phyloP scores from a whole-genome alignment of 2,888 invertebrate genomes.

The Sarcophaga caerulescens region DNA sequence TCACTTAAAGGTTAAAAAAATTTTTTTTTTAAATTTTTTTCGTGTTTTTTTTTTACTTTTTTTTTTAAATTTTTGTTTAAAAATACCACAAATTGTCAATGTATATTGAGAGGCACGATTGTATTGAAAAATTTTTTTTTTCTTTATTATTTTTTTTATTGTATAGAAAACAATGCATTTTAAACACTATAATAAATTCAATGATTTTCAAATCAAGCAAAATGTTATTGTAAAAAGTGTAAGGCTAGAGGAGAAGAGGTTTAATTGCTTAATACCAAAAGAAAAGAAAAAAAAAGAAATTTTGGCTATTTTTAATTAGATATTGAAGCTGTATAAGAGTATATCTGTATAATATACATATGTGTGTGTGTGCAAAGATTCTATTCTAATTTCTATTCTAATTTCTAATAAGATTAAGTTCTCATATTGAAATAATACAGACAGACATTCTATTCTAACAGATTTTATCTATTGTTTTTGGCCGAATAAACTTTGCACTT shows the following conservation, averaged over 20 bases:
- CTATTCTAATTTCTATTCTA: too few relatives aligned
- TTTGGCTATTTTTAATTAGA: background rate
- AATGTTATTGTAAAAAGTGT: background rate
- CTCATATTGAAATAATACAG: too few relatives aligned
- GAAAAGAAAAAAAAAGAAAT: too few relatives aligned
- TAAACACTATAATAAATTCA: background rate
- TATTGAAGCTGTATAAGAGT: background rate
- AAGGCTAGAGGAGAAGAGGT: background rate
- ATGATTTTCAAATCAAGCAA: background rate
- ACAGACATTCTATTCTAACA: conserved; percentile 24
- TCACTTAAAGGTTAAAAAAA: background rate
- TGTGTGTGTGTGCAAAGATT: too few relatives aligned
- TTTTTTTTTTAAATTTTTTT: background rate
- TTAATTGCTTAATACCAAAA: too few relatives aligned
- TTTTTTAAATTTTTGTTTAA: conserved; percentile 8
- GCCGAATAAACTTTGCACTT: conserved; percentile 69
- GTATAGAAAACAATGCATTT: background rate
- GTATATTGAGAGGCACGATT: conserved; percentile 38
- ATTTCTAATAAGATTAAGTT: too few relatives aligned
- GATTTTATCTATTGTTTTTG: conserved; percentile 66
- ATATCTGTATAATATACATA: too few relatives aligned
- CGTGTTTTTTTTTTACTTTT: background rate
- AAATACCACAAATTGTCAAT: conserved; percentile 56
- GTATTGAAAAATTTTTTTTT: too few relatives aligned
- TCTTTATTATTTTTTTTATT: too few relatives aligned